phyloP scores from a whole-genome alignment of 2,888 invertebrate genomes.

The Frankliniella intonsa region DNA sequence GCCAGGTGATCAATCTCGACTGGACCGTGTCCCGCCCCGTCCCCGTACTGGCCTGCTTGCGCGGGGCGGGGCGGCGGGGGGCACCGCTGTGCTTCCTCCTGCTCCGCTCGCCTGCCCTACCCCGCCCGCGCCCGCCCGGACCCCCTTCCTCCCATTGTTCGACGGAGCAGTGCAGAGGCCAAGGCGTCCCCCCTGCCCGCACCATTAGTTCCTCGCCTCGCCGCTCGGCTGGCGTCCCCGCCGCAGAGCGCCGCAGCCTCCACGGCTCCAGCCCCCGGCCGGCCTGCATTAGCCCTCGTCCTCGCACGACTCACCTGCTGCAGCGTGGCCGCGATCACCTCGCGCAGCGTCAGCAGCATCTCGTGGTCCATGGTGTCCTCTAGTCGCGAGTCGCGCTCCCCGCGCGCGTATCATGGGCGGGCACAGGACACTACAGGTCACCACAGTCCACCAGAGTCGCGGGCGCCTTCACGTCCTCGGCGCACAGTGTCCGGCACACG shows the following conservation, averaged over 20 bases:
- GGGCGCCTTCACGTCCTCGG: no score
- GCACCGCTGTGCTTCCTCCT: background rate
- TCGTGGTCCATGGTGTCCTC: background rate
- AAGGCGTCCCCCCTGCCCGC: background rate
- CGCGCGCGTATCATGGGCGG: background rate
- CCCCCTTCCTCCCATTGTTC: background rate
- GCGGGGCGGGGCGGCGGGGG: no score
- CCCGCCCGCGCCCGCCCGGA: background rate
- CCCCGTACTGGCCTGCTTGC: no score
- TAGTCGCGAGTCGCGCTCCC: background rate
- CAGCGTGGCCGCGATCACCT: slow-evolving; percentile 8
- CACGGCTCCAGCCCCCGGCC: background rate
- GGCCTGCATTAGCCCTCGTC: background rate
- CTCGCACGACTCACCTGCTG: background rate
- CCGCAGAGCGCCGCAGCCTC: background rate
- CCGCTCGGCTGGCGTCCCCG: background rate
- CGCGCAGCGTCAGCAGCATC: background rate
- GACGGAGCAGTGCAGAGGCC: no score
- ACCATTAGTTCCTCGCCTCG: background rate
- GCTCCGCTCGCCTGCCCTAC: background rate
- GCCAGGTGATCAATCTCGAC: no score
- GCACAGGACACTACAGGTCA: no score
- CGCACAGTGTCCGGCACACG: no score
- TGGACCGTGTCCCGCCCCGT: no score
- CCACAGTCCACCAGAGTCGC: no score